Conservation (phyloP, 2,888 invertebrate species). For the Eupithecia subumbrata region DNA sequence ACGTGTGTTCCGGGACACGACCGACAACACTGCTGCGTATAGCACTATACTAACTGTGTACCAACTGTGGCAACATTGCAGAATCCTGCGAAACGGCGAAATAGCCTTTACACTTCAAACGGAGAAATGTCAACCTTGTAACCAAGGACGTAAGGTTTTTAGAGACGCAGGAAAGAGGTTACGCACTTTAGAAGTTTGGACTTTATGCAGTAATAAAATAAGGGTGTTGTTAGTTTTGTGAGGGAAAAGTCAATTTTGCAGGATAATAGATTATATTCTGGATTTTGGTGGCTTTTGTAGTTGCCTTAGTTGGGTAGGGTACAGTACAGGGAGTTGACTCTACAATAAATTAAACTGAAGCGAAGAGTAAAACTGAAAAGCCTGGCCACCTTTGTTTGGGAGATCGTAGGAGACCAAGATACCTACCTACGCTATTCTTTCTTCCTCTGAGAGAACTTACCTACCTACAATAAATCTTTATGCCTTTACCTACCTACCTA, state of each 20-base stretch:
- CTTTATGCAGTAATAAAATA: constrained; percentile 19
- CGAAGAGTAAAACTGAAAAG: not conserved
- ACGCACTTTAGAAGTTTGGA: constrained; percentile 11
- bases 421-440: not conserved
- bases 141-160: not conserved
- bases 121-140: not conserved
- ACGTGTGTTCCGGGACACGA: constrained; percentile 4
- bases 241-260: constrained; percentile 22
- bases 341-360: not conserved
- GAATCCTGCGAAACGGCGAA: constrained; percentile 46
- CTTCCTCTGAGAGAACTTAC: not conserved
- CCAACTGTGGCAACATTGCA: constrained; percentile 39
- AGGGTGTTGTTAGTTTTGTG: constrained; percentile 8
- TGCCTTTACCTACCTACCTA: too few relatives aligned
- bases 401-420: not conserved
- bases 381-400: not conserved
- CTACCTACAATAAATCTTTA: too few relatives aligned
- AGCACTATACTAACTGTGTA: constrained; percentile 3
- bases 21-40: constrained; percentile 13
- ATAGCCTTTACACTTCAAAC: not conserved
- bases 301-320: not conserved
- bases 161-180: not conserved
- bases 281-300: constrained; percentile 10
- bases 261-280: constrained; percentile 24
- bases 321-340: not conserved